Conservation (phyloP, 2,888 invertebrate species). For the Calameuta idolon region DNA sequence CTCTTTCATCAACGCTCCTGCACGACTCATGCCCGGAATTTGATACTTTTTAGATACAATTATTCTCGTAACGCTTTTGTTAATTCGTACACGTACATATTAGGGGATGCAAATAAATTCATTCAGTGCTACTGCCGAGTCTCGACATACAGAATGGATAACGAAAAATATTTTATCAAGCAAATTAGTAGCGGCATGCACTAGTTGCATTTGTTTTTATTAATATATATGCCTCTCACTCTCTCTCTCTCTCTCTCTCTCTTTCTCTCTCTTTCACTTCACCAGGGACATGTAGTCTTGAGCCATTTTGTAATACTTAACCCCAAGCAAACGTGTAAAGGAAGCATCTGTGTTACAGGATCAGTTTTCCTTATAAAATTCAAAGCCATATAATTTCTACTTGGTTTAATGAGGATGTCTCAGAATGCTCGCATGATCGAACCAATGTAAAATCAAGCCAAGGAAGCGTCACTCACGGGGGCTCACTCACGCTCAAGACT, state of each 20-base stretch:
- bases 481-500: neutral
- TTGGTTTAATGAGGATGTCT: neutral
- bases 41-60: slow-evolving; percentile 22
- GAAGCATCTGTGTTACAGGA: neutral
- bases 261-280: neutral
- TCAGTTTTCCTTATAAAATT: neutral
- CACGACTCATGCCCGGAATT: neutral
- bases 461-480: neutral
- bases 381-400: neutral
- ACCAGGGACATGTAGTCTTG: neutral
- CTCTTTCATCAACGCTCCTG: neutral
- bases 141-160: slow-evolving; percentile 77
- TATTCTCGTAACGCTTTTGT: slow-evolving; percentile 11
- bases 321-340: neutral
- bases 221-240: neutral
- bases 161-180: slow-evolving; percentile 63
- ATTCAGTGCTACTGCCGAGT: slow-evolving; percentile 70
- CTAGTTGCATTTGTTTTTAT: neutral
- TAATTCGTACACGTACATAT: slow-evolving; percentile 14
- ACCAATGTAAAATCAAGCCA: neutral
- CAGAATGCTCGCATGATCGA: neutral
- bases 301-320: neutral
- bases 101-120: slow-evolving; percentile 42
- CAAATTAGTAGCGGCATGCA: slow-evolving; percentile 19
- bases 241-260: neutral